Percentiles rank a stretch among this genome's conserved stretches.
These are phyloP conservation scores for Barbus barbus DNA, from an alignment of 2,113 vertebrate species.

Conservation along the genomic window DNA sequence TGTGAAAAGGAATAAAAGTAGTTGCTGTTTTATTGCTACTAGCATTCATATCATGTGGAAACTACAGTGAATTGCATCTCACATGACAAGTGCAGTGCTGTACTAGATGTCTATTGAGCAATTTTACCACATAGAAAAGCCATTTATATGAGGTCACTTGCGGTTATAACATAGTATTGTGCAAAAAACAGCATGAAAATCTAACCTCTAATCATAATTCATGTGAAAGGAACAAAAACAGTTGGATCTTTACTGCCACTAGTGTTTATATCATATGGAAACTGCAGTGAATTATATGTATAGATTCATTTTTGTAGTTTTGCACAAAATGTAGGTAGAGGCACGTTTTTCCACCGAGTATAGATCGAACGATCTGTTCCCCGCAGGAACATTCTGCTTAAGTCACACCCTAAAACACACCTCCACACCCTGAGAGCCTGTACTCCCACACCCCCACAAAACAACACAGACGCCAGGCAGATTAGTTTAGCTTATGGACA, in stretches of 20 bases:
- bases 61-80: background rate
- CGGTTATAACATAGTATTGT: background rate
- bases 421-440: conserved; percentile 8
- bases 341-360: background rate
- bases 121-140: background rate
- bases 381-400: background rate
- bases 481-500: conserved; percentile 34
- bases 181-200: background rate
- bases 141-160: background rate
- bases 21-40: background rate
- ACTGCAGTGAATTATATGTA: background rate
- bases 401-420: conserved; percentile 21
- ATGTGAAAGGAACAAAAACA: background rate
- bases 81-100: background rate
- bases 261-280: background rate
- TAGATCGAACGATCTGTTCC: background rate
- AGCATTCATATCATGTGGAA: background rate
- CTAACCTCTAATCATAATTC: background rate
- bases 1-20: background rate
- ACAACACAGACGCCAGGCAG: conserved; percentile 32
- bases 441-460: conserved; percentile 7
- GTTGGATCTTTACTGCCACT: background rate
- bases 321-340: no score
- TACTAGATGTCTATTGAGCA: background rate
- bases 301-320: background rate